Evolutionary conservation across 2,888 invertebrate genomes (phyloP), one percentile per base, ranked within the genome.

Genomic region (Steinernema carpocapsae): DNA sequence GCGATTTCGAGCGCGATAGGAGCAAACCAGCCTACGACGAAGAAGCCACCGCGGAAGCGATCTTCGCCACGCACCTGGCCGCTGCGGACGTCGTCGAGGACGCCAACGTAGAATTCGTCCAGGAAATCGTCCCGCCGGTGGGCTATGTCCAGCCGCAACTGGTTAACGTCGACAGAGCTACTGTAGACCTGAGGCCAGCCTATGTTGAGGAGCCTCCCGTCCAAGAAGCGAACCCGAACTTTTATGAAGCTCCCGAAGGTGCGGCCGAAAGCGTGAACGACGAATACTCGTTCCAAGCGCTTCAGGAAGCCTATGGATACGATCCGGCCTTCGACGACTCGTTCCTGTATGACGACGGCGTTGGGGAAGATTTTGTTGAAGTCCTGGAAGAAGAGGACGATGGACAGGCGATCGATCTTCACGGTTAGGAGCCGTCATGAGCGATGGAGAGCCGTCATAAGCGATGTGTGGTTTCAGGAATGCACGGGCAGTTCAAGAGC

Each of bases 401-500:
- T 43, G 43, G 43, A 43, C 43, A 43, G 7, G 7, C 10, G 43
- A 43, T 12, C 14, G 7, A 14, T 12, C 43, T 7, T 12, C 43
- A 14, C 2, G 22, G 26, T 24, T 26, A 10, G 56, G 17, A 56
- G 26, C 24, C 24, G 56, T 56, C 6, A 6, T 10, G 12, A 7
- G 26, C 12, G 6, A 24, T 24, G 4, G 2, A 56, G 24, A 12
- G 22, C 17, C 51, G 12, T 51, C 51, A 6, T 51, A 17, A 51
- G 12, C 12, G 51, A 6, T 10, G 6, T 19, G 14, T 56, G 32
- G 6, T 73, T 81, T 64, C 71, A 84, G 85, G 84, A 71, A 83
- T 84, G 83, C 85, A 86, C 73, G 85, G 86, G 4, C 81, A 83
- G 59, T 86, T 86, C 75, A 81, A 84, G 32, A 82, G 84, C 7